Conservation (phyloP, 2,113 vertebrate species). For the Actenoides lindsayi region DNA sequence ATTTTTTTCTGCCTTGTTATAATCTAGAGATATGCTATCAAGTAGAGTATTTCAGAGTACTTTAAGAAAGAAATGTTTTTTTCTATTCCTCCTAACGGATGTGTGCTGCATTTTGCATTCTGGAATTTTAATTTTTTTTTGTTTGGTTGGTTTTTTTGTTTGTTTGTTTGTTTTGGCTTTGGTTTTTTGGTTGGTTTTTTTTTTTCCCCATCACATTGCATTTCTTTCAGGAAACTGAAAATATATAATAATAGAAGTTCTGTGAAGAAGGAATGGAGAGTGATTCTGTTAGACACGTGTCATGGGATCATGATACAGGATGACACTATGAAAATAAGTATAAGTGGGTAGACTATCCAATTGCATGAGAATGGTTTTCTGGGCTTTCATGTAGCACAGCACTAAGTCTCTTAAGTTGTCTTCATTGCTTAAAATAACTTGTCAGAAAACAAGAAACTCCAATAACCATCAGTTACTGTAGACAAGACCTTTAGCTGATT, state of each 20-base stretch:
- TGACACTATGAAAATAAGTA: neutral
- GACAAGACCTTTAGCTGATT: neutral
- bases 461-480: neutral
- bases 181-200: neutral
- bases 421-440: constrained; percentile 6
- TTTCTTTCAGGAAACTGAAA: neutral
- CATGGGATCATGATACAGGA: neutral
- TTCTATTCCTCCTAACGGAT: neutral
- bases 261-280: neutral
- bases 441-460: neutral
- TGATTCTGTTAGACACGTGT: neutral
- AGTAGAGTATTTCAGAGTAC: neutral
- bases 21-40: neutral
- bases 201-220: neutral
- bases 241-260: neutral
- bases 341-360: neutral
- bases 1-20: neutral
- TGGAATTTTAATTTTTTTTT: neutral
- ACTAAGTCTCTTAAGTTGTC: neutral
- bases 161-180: neutral
- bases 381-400: neutral
- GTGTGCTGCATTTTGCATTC: neutral
- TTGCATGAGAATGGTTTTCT: neutral
- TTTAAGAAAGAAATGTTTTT: neutral
- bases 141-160: too few species aligned